Conservation (phyloP, 2,797 vertebrate species). For the Amblyopsis hoosieri region DNA sequence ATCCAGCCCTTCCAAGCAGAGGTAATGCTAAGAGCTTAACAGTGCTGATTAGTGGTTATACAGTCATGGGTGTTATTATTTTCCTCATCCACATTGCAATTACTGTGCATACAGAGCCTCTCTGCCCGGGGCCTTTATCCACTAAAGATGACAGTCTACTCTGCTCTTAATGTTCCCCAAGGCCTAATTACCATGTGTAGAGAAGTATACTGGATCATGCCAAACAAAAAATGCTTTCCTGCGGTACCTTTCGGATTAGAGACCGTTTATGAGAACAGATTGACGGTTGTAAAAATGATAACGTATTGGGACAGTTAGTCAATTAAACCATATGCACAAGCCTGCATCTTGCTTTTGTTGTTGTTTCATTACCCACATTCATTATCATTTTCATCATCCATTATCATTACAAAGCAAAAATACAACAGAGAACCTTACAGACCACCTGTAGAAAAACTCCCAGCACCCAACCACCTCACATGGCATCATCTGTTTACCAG, state of each 20-base stretch:
- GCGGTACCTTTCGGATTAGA: conserved; percentile 10
- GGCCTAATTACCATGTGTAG: conserved; percentile 46
- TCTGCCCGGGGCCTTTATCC: conserved; percentile 7
- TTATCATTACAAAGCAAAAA: too few species aligned
- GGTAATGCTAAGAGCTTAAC: conserved; percentile 54
- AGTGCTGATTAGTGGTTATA: conserved; percentile 32
- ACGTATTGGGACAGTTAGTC: too few species aligned
- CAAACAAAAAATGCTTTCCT: neutral
- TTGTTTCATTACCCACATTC: too few species aligned
- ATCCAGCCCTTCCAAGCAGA: conserved; percentile 24
- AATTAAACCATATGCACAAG: too few species aligned
- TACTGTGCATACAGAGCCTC: conserved; percentile 16
- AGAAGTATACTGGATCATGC: conserved; percentile 9
- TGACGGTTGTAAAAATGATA: conserved; percentile 19
- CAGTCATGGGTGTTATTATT: conserved; percentile 30
- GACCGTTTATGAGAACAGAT: conserved; percentile 18
- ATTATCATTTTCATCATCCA: too few species aligned
- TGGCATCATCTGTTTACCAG: too few species aligned
- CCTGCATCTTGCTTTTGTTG: too few species aligned
- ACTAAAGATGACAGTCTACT: conserved; percentile 3
- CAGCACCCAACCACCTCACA: too few species aligned
- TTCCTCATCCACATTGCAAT: conserved; percentile 35
- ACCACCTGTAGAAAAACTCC: too few species aligned
- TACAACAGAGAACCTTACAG: too few species aligned
- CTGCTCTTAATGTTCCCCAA: conserved; percentile 20